Conservation (phyloP, 2,888 invertebrate genomes). For the Pristionchus fissidentatus region DNA sequence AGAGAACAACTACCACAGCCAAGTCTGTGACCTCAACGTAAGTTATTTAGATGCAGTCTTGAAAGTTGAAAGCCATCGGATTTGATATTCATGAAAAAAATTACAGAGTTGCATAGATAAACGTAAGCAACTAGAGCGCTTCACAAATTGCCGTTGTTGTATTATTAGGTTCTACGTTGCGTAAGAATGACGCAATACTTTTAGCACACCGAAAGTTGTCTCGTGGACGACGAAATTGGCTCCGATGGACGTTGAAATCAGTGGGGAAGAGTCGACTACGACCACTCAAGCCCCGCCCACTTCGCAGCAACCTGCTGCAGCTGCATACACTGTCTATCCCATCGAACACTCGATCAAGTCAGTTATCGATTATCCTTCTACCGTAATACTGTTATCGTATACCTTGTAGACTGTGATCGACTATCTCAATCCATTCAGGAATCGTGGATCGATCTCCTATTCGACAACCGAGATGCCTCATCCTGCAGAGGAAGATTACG, state of each 20-base stretch:
- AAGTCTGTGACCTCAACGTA: neutral
- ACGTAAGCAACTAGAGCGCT: too few relatives aligned
- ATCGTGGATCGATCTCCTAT: slow-evolving; percentile 38
- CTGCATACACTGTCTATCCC: slow-evolving; percentile 30
- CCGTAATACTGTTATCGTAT: neutral
- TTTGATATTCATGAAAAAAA: too few relatives aligned
- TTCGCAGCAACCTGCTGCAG: neutral
- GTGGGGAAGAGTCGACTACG: slow-evolving; percentile 37
- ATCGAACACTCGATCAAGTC: slow-evolving; percentile 41
- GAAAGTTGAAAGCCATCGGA: too few relatives aligned
- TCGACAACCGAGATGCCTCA: neutral
- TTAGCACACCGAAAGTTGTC: neutral
- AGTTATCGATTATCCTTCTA: neutral
- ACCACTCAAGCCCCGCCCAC: slow-evolving; percentile 21
- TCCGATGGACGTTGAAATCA: slow-evolving; percentile 15
- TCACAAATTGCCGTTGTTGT: too few relatives aligned
- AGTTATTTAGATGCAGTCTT: too few relatives aligned
- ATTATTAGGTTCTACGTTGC: too few relatives aligned
- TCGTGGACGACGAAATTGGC: slow-evolving; percentile 36
- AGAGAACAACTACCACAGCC: neutral
- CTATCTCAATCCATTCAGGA: slow-evolving; percentile 9
- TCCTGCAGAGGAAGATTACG: slow-evolving; percentile 40
- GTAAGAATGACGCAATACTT: too few relatives aligned
- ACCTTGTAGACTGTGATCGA: neutral
- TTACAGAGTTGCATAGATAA: too few relatives aligned